phyloP scores from a whole-genome alignment of 2,113 vertebrate species.

The cat (Felis catus) region DNA sequence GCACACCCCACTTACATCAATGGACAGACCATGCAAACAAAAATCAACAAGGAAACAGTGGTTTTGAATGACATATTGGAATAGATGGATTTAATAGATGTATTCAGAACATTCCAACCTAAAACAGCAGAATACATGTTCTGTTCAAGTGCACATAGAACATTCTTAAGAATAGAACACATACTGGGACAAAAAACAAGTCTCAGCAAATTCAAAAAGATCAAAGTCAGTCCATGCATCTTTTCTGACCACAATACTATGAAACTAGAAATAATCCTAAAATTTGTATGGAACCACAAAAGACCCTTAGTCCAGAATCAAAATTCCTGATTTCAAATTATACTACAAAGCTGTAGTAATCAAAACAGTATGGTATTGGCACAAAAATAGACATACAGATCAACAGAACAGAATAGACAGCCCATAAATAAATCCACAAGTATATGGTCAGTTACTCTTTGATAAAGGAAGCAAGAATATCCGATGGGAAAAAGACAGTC shows the following conservation, averaged over 20 bases:
- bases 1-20: neutral
- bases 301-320: neutral
- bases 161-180: neutral
- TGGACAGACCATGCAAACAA: neutral
- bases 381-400: neutral
- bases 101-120: neutral
- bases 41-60: neutral
- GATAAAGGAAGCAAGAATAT: neutral
- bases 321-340: neutral
- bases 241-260: neutral
- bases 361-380: neutral
- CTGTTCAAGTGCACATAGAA: neutral
- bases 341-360: neutral
- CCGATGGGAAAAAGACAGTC: neutral
- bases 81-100: neutral
- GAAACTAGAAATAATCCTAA: neutral
- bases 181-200: neutral
- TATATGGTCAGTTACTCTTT: neutral
- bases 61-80: neutral
- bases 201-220: neutral
- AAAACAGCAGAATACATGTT: neutral
- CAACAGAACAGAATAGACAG: neutral
- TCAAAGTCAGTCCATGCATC: neutral
- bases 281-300: neutral
- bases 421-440: neutral